phyloP scores from a whole-genome alignment of 2,113 vertebrate genomes.

The Oryctolagus cuniculus region mOryCun1.1 NC_091432.1:86124501-86125000 shows the following conservation, averaged over 20 bases:
- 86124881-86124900: neutral
- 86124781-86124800: constrained; percentile 28
- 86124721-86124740: neutral
- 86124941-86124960: accelerated
- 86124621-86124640: constrained; percentile 91
- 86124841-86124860: neutral
- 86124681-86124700: neutral
- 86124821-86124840: neutral
- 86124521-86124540: constrained; percentile 76
- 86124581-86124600: constrained; percentile 89
- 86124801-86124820: accelerated
- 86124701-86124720: constrained; percentile 4
- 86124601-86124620: constrained; percentile 89
- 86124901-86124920: neutral
- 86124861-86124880: constrained; percentile 6
- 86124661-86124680: constrained; percentile 56
- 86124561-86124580: constrained; percentile 78
- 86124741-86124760: neutral
- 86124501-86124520: constrained; percentile 77
- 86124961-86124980: neutral
- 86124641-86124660: constrained; percentile 92
- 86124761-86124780: too few relatives aligned
- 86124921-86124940: neutral
- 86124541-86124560: neutral
- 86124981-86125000: too few relatives aligned